These are phyloP conservation scores for Plectropomus leopardus DNA, from an alignment of 2,113 vertebrate genomes.

Conservation along the genomic window DNA sequence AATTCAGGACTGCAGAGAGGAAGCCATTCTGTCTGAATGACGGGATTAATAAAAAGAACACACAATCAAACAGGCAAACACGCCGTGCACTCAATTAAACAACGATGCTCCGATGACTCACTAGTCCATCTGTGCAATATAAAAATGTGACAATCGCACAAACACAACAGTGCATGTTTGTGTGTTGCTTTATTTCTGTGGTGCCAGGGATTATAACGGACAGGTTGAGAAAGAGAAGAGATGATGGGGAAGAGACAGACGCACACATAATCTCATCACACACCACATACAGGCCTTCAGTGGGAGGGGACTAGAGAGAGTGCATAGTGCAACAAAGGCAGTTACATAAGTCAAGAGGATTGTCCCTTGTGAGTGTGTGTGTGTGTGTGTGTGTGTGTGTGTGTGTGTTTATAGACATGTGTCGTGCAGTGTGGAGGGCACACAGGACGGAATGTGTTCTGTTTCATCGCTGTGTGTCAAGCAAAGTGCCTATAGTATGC, in stretches of 20 bases:
- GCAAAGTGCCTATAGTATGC: slow-evolving; percentile 17
- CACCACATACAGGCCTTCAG: slow-evolving; percentile 34
- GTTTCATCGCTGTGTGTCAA: slow-evolving; percentile 41
- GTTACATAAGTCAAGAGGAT: slow-evolving; percentile 73
- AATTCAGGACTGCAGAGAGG: slow-evolving; percentile 20
- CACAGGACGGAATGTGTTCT: slow-evolving; percentile 21
- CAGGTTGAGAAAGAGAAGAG: slow-evolving; percentile 22
- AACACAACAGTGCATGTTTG: slow-evolving; percentile 8
- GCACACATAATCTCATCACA: slow-evolving; percentile 52
- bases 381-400: slow-evolving; percentile 31
- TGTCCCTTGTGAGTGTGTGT: slow-evolving; percentile 43
- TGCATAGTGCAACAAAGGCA: slow-evolving; percentile 56
- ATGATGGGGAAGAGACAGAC: slow-evolving; percentile 28
- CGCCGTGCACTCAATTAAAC: slow-evolving; percentile 40
- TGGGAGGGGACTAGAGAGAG: slow-evolving; percentile 49
- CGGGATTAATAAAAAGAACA: slow-evolving; percentile 42
- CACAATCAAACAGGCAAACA: slow-evolving; percentile 27
- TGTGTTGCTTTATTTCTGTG: slow-evolving; percentile 29
- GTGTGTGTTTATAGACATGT: slow-evolving; percentile 36
- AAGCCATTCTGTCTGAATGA: slow-evolving; percentile 43
- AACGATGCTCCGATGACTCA: slow-evolving; percentile 53
- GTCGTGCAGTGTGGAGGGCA: slow-evolving; percentile 25
- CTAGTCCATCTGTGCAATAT: slow-evolving; percentile 56
- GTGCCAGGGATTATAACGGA: slow-evolving; percentile 29
- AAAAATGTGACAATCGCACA: slow-evolving; percentile 29